These are phyloP conservation scores for Nothocercus julius DNA, from an alignment of 2,113 vertebrate genomes.

Conservation along the genomic window DNA sequence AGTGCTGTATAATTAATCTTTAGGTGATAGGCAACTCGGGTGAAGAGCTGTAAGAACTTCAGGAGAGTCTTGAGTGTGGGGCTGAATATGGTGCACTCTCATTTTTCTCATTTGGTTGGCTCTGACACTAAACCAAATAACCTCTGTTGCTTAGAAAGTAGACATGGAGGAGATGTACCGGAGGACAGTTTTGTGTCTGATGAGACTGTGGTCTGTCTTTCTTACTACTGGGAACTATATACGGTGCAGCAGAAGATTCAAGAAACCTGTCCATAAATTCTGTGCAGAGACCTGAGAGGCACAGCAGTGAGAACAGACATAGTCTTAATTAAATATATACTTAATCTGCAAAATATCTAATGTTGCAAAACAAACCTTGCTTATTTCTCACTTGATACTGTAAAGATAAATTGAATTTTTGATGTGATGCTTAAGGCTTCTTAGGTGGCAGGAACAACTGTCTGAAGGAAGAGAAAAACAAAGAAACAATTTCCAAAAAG, in stretches of 20 bases:
- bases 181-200: not conserved
- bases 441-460: not conserved
- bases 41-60: not conserved
- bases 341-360: not conserved
- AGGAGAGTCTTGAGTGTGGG: not conserved
- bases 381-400: not conserved
- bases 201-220: not conserved
- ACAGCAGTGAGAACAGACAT: not conserved
- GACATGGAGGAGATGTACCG: not conserved
- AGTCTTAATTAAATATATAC: not conserved
- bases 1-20: not conserved
- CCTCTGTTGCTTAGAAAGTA: not conserved
- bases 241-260: not conserved
- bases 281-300: not conserved
- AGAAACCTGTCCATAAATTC: not conserved
- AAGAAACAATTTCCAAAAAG: not conserved
- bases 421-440: not conserved
- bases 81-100: not conserved
- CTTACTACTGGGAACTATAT: not conserved
- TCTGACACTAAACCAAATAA: not conserved
- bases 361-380: not conserved
- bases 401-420: not conserved
- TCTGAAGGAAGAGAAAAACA: not conserved
- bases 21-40: not conserved
- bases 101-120: not conserved